Evolutionary conservation across 2,113 vertebrate species (phyloP).

Genomic region (Chitala chitala): DNA sequence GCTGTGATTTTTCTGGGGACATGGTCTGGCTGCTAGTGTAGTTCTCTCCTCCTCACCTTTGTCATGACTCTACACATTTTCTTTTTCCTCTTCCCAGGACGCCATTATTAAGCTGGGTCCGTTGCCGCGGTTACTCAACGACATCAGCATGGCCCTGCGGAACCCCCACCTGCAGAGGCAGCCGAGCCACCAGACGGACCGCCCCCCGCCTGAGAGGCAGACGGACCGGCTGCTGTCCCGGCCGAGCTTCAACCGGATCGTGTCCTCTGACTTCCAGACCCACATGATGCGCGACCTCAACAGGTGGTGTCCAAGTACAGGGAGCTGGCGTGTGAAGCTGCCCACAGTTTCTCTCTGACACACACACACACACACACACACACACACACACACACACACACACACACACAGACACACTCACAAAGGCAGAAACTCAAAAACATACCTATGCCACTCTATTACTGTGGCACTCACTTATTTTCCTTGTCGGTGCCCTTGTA

Average conservation of each 20-base stretch:
- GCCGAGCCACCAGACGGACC: slow-evolving; percentile 81
- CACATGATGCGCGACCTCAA: slow-evolving; percentile 94
- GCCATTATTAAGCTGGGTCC: slow-evolving; percentile 92
- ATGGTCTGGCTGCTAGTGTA: no score
- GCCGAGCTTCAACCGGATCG: slow-evolving; percentile 77
- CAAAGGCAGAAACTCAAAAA: no score
- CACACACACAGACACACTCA: no score
- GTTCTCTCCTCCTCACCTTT: not conserved
- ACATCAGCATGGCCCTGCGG: slow-evolving; percentile 89
- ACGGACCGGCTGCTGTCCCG: slow-evolving; percentile 78
- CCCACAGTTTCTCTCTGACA: not conserved
- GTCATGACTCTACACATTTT: not conserved
- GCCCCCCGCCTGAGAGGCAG: slow-evolving; percentile 63
- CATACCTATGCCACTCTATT: no score
- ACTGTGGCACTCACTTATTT: no score
- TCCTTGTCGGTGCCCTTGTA: no score
- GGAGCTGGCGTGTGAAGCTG: not conserved
- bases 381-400: no score
- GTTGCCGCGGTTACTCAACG: slow-evolving; percentile 83
- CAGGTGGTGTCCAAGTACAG: slow-evolving; percentile 62
- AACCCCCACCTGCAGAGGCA: slow-evolving; percentile 93
- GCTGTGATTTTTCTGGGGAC: not conserved
- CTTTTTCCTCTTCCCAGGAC: slow-evolving; percentile 60
- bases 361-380: no score
- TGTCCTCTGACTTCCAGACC: slow-evolving; percentile 87